phyloP scores from a whole-genome alignment of 2,888 invertebrate genomes.

The Perdita meconis region DNA sequence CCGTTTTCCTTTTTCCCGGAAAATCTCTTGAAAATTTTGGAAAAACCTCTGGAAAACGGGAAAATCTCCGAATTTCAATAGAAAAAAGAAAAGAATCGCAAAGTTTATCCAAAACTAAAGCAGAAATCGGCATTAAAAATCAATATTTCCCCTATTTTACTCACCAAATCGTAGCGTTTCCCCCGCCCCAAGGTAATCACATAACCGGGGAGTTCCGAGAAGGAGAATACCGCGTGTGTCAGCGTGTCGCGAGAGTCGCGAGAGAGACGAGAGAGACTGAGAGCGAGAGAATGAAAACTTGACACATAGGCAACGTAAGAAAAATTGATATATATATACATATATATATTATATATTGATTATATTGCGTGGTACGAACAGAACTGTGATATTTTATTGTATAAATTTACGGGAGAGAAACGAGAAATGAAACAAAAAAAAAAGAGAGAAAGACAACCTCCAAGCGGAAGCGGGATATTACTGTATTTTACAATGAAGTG shows the following conservation, averaged over 20 bases:
- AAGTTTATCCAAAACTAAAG: too few relatives aligned
- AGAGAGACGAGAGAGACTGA: slow-evolving; percentile 43
- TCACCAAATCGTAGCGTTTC: too few relatives aligned
- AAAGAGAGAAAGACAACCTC: slow-evolving; percentile 67
- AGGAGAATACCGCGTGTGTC: too few relatives aligned
- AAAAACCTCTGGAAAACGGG: too few relatives aligned
- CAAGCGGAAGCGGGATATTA: slow-evolving; percentile 74
- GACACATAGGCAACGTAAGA: slow-evolving; percentile 69
- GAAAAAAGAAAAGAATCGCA: too few relatives aligned
- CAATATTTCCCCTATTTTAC: too few relatives aligned
- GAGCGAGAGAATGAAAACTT: slow-evolving; percentile 44
- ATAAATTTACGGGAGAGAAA: slow-evolving; percentile 80
- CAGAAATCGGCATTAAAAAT: too few relatives aligned
- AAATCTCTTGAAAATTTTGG: too few relatives aligned
- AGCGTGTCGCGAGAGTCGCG: too few relatives aligned
- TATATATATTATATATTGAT: slow-evolving; percentile 76
- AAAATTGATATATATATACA: slow-evolving; percentile 55
- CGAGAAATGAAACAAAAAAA: slow-evolving; percentile 66
- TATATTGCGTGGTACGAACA: slow-evolving; percentile 84
- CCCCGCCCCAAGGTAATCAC: too few relatives aligned
- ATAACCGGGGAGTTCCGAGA: slow-evolving; percentile 24
- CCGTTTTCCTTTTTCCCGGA: too few relatives aligned
- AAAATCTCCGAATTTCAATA: too few relatives aligned
- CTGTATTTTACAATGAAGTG: slow-evolving; percentile 82
- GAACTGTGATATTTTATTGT: slow-evolving; percentile 84